Conservation (phyloP, 1,140 invertebrate genomes). For the Drosophila quadrilineata region DNA sequence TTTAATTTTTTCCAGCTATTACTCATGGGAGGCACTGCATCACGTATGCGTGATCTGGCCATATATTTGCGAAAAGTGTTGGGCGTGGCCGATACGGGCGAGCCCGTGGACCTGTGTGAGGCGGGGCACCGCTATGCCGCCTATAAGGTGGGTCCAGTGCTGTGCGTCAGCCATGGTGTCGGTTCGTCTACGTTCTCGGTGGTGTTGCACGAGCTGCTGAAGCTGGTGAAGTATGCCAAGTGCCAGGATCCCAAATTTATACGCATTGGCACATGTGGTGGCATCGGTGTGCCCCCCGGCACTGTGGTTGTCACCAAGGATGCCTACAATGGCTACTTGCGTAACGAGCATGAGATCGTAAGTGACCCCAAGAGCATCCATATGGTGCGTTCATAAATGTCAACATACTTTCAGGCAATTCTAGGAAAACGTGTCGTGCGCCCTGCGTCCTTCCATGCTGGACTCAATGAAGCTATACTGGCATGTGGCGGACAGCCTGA, state of each 20-base stretch:
- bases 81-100: constrained; percentile 87
- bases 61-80: constrained; percentile 92
- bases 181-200: constrained; percentile 95
- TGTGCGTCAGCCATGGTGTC: constrained; percentile 90
- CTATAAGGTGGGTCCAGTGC: constrained; percentile 87
- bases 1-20: constrained; percentile 88
- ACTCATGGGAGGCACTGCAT: constrained; percentile 97
- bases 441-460: constrained; percentile 90
- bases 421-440: constrained; percentile 91
- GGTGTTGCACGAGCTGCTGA: constrained; percentile 94
- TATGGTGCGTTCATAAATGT: neutral
- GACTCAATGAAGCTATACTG: constrained; percentile 88
- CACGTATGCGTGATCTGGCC: constrained; percentile 95
- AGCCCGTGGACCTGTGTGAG: constrained; percentile 92
- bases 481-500: constrained; percentile 84
- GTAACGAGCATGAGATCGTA: constrained; percentile 86
- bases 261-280: constrained; percentile 95
- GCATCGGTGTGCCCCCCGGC: constrained; percentile 92
- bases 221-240: constrained; percentile 94
- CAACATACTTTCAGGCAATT: constrained; percentile 85
- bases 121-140: constrained; percentile 91
- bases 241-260: constrained; percentile 94
- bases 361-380: constrained; percentile 59
- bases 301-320: constrained; percentile 93
- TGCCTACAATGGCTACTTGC: constrained; percentile 90